Evolutionary conservation across 2,888 invertebrate species (phyloP).

Genomic region (Eilema sororculum): DNA sequence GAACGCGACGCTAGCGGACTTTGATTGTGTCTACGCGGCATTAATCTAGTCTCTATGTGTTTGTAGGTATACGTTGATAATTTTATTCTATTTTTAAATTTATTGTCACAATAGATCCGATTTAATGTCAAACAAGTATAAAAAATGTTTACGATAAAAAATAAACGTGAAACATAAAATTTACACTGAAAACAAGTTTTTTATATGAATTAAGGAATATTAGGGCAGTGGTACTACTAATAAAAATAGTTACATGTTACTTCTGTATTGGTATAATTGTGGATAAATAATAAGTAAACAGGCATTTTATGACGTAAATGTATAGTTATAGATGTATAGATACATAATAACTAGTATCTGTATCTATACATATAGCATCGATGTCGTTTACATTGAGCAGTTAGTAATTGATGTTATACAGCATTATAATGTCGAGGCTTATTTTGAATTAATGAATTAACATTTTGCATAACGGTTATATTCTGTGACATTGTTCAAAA

Average conservation of each 20-base stretch:
- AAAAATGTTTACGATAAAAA: background rate
- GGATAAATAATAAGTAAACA: background rate
- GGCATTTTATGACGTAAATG: slow-evolving; percentile 1
- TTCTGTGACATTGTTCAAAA: background rate
- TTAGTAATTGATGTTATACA: slow-evolving; percentile 33
- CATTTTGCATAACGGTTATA: background rate
- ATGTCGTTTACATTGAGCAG: slow-evolving; percentile 26
- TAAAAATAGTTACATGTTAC: background rate
- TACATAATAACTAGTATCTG: background rate
- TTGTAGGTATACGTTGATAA: background rate
- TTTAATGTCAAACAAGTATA: background rate
- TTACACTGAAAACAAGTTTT: background rate
- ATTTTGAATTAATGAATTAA: background rate
- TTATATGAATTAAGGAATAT: background rate
- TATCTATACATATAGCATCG: background rate
- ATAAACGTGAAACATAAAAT: background rate
- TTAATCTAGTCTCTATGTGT: background rate
- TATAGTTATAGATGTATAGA: background rate
- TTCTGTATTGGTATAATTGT: background rate
- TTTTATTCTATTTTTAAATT: background rate
- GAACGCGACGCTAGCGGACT: background rate
- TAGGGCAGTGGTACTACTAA: slow-evolving; percentile 1
- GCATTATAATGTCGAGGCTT: slow-evolving; percentile 13
- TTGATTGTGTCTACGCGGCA: background rate
- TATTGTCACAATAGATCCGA: background rate